Percentiles rank a stretch among this genome's conserved stretches.
These are phyloP conservation scores for Eumaeus atala DNA, from an alignment of 1,140 invertebrate species.

Conservation along the genomic window DNA sequence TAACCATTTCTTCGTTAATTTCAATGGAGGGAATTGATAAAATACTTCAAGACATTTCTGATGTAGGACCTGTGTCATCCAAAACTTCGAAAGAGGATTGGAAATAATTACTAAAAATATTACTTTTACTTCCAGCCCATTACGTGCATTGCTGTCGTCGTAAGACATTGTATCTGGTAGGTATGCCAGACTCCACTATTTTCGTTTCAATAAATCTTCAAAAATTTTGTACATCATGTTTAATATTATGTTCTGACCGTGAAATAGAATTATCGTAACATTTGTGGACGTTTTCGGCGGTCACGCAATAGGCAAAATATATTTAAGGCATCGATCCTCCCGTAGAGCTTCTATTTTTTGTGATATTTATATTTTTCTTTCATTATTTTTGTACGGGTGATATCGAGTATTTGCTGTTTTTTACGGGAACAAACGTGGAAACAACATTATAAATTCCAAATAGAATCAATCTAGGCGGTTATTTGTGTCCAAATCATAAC, in stretches of 20 bases:
- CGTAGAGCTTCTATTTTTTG: constrained; percentile 8
- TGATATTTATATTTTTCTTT: constrained; percentile 13
- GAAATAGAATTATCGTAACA: constrained; percentile 14
- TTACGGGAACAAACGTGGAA: no score
- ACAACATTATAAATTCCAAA: no score
- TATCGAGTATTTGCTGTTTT: no score
- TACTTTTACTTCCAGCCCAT: background rate
- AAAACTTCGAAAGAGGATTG: background rate
- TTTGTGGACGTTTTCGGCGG: constrained; percentile 7
- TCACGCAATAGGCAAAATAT: constrained; percentile 9
- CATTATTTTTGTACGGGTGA: background rate
- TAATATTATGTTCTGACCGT: constrained; percentile 13
- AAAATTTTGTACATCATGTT: constrained; percentile 15
- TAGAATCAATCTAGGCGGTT: no score
- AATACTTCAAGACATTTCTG: background rate
- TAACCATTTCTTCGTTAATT: background rate
- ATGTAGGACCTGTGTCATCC: background rate
- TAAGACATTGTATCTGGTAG: background rate
- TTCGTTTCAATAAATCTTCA: constrained; percentile 22
- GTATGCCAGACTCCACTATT: background rate
- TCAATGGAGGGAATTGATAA: background rate
- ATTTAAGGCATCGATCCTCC: constrained; percentile 1
- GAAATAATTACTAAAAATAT: constrained; percentile 3
- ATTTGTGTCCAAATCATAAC: no score
- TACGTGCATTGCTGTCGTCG: background rate